These are phyloP conservation scores for Bovichtus diacanthus DNA, from an alignment of 2,797 vertebrate species.

Conservation along the genomic window DNA sequence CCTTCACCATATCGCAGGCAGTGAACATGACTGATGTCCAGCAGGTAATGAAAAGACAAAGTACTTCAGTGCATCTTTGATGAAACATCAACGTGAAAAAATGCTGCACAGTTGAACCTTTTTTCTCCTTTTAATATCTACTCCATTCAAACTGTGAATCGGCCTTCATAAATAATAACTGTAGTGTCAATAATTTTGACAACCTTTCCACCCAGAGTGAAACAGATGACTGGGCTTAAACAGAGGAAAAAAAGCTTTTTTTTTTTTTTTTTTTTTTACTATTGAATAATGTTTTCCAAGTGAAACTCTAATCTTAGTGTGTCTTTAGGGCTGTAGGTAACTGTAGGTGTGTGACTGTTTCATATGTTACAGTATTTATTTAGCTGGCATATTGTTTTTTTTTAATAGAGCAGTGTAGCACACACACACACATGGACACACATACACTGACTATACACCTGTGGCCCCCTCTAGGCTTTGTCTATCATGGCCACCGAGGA, in stretches of 20 bases:
- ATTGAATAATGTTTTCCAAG: neutral
- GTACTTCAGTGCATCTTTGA: conserved; percentile 4
- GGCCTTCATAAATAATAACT: conserved; percentile 59
- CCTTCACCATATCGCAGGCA: neutral
- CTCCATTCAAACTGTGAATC: conserved; percentile 22
- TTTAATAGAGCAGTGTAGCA: neutral
- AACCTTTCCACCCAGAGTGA: conserved; percentile 40
- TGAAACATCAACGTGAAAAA: conserved; percentile 14
- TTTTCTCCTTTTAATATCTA: conserved; percentile 18
- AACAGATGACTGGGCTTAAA: conserved; percentile 39
- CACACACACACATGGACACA: neutral
- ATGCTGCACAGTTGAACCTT: conserved; percentile 2
- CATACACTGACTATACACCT: neutral
- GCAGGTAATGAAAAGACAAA: conserved; percentile 27
- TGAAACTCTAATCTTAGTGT: neutral
- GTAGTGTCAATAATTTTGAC: conserved; percentile 46
- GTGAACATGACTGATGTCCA: conserved; percentile 12
- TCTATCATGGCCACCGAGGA: neutral
- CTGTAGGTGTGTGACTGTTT: neutral
- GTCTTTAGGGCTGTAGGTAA: neutral
- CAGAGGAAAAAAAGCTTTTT: neutral
- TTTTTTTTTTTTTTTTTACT: no score
- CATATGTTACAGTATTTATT: neutral
- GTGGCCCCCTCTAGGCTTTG: neutral
- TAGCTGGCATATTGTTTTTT: neutral